These are phyloP conservation scores for Clarias pachynema DNA, from an alignment of 2,797 vertebrate genomes.

Conservation along the genomic window DNA sequence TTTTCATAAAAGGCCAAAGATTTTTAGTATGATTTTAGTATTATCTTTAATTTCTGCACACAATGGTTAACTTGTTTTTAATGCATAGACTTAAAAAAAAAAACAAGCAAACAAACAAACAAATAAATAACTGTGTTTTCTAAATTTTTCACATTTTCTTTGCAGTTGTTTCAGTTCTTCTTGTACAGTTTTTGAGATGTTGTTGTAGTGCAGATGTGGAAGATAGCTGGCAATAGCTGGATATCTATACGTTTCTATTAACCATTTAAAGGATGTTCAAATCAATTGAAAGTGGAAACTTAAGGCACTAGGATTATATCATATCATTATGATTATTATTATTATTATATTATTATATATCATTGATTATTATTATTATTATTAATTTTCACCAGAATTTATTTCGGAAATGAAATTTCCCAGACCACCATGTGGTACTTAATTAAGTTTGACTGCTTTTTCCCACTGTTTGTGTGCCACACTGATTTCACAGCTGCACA, in stretches of 20 bases:
- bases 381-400: background rate
- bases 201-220: background rate
- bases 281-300: background rate
- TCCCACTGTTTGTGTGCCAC: background rate
- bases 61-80: background rate
- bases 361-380: too few relatives aligned
- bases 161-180: background rate
- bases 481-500: background rate
- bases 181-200: background rate
- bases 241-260: background rate
- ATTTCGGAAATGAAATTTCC: background rate
- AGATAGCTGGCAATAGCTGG: background rate
- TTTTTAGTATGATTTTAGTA: too few relatives aligned
- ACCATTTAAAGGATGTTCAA: background rate
- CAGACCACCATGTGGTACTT: background rate
- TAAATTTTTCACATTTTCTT: background rate
- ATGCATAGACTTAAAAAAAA: background rate
- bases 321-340: too few relatives aligned
- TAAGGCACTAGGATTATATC: background rate
- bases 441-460: background rate
- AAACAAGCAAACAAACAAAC: background rate
- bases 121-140: background rate
- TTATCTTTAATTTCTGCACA: background rate
- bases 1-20: background rate
- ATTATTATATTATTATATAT: too few relatives aligned